Percentiles rank a stretch among this genome's conserved stretches.
phyloP scores from a whole-genome alignment of 2,888 invertebrate species.

The Drosophila prolongata region DNA sequence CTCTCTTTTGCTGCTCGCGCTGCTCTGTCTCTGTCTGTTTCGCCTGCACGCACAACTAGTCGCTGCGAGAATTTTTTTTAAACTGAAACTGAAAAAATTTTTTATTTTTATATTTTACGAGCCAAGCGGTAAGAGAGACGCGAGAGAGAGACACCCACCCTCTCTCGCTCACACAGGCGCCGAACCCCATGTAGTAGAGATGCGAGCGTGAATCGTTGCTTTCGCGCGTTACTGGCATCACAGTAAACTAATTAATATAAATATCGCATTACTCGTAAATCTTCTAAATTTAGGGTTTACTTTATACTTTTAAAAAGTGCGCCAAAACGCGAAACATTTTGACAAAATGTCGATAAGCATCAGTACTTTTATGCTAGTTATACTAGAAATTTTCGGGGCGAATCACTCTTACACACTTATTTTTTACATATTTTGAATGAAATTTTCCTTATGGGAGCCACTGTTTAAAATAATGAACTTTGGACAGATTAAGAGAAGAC shows the following conservation, averaged over 20 bases:
- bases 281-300: neutral
- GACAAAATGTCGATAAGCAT: too few relatives aligned
- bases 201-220: conserved; percentile 28
- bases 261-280: neutral
- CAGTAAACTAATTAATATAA: neutral
- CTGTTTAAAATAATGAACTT: too few relatives aligned
- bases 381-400: too few relatives aligned
- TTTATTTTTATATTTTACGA: conserved; percentile 59
- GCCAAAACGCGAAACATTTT: too few relatives aligned
- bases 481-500: too few relatives aligned
- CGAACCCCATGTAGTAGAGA: conserved; percentile 28
- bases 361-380: too few relatives aligned
- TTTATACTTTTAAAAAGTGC: neutral
- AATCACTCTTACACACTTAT: too few relatives aligned
- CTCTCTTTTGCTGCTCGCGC: conserved; percentile 25
- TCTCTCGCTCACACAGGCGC: conserved; percentile 20
- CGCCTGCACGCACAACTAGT: conserved; percentile 40
- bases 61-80: conserved; percentile 51
- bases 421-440: too few relatives aligned
- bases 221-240: conserved; percentile 10
- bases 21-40: conserved; percentile 9
- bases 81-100: conserved; percentile 47
- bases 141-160: conserved; percentile 17
- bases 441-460: too few relatives aligned
- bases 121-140: conserved; percentile 47